Percentiles rank a stretch among this genome's conserved stretches.
Conservation (phyloP, 2,113 vertebrate genomes). For the Phyllostomus discolor region DNA sequence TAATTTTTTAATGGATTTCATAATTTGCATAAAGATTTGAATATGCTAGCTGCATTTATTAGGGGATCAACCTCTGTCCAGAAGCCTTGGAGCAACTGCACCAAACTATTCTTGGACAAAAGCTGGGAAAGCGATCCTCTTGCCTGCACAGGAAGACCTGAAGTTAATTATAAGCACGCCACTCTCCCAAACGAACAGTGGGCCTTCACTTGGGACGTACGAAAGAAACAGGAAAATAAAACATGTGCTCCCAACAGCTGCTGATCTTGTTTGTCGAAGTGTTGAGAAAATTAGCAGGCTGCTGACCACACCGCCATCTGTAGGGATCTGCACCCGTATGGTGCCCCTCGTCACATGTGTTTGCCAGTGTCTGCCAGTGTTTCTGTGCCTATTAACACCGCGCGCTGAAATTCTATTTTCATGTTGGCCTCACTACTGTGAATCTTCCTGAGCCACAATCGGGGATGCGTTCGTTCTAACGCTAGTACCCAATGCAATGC, state of each 20-base stretch:
- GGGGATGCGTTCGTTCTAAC: neutral
- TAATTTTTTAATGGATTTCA: neutral
- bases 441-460: neutral
- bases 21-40: neutral
- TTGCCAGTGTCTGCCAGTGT: too few relatives aligned
- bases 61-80: neutral
- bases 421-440: neutral
- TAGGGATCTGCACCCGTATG: neutral
- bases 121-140: neutral
- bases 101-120: neutral
- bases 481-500: neutral
- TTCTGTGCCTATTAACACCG: neutral
- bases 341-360: too few relatives aligned
- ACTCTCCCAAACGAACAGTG: neutral
- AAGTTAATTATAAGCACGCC: neutral
- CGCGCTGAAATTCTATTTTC: neutral
- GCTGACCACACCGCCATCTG: neutral
- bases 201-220: neutral
- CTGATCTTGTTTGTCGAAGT: slow-evolving; percentile 12
- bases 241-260: neutral
- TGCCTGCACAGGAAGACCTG: neutral
- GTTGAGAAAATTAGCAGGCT: neutral
- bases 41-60: neutral
- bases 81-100: neutral
- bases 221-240: slow-evolving; percentile 46